Percentiles rank a stretch among this genome's conserved stretches.
phyloP scores from a whole-genome alignment of 2,888 invertebrate genomes.

The Agrenia bidenticulata region DNA sequence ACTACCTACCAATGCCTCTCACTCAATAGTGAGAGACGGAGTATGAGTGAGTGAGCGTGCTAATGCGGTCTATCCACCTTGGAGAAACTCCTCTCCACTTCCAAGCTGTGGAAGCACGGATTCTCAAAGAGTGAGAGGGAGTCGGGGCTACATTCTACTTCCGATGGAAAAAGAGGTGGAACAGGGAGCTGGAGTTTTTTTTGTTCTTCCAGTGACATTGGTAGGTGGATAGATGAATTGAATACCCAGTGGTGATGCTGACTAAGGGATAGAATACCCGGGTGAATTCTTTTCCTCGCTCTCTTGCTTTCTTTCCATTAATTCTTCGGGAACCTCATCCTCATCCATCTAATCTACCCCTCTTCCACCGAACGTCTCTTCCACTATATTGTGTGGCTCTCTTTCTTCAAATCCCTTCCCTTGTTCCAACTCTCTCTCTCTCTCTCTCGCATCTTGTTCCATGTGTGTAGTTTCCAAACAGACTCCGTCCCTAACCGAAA shows the following conservation, averaged over 20 bases:
- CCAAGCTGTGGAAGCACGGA: no score
- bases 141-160: no score
- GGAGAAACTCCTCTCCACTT: no score
- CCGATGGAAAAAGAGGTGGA: neutral
- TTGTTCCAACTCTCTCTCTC: neutral
- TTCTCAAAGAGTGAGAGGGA: no score
- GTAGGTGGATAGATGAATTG: conserved; percentile 46
- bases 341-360: conserved; percentile 44
- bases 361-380: conserved; percentile 26
- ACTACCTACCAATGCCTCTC: no score
- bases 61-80: no score
- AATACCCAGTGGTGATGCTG: conserved; percentile 47
- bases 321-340: conserved; percentile 39
- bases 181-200: conserved; percentile 12
- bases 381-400: neutral
- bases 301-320: conserved; percentile 43
- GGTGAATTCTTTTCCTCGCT: conserved; percentile 44
- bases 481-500: no score
- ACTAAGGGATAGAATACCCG: conserved; percentile 46
- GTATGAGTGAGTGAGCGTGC: no score
- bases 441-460: no score
- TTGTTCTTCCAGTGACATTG: conserved; percentile 12
- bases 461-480: no score
- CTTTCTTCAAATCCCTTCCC: conserved; percentile 23
- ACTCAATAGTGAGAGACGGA: no score